Evolutionary conservation across 2,113 vertebrate species (phyloP).

Genomic region (Galbula dea): DNA sequence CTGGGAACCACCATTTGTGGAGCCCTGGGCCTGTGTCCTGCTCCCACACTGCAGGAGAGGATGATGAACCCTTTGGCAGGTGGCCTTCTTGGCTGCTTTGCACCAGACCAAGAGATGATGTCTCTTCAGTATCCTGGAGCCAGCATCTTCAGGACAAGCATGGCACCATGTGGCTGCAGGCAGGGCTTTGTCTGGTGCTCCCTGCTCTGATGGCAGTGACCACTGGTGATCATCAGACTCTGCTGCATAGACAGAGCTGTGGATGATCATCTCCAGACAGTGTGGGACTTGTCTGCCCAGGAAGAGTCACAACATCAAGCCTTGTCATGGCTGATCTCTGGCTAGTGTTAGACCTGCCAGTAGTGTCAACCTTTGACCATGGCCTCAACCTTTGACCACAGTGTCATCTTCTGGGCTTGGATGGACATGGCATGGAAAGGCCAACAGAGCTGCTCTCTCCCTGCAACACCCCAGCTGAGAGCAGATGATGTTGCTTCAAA

Average conservation of each 20-base stretch:
- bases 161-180: background rate
- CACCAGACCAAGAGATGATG: background rate
- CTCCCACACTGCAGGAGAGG: accelerated
- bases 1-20: background rate
- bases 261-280: background rate
- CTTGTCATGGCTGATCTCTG: background rate
- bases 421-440: background rate
- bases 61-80: background rate
- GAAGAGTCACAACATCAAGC: accelerated
- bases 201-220: accelerated
- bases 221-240: accelerated
- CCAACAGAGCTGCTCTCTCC: background rate
- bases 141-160: background rate
- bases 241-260: accelerated
- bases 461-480: background rate
- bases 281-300: background rate
- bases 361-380: accelerated
- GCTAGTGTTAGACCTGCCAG: background rate
- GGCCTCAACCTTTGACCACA: accelerated
- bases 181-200: background rate
- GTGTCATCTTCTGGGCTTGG: background rate
- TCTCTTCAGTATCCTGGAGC: background rate
- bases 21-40: background rate
- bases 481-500: background rate
- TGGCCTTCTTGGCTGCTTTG: background rate